Conservation (phyloP, 2,797 vertebrate species). For the Acomys russatus region DNA sequence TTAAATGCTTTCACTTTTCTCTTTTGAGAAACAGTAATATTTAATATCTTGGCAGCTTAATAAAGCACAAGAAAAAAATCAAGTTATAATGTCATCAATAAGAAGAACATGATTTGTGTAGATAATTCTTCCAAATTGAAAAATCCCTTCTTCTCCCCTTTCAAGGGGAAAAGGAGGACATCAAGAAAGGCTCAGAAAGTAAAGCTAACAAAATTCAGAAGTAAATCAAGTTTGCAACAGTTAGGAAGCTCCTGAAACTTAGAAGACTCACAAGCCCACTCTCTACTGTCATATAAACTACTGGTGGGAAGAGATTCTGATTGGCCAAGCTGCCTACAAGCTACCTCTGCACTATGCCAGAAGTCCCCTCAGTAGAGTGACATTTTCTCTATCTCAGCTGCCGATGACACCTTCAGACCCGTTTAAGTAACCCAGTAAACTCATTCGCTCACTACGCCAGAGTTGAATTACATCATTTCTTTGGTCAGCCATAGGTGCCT, state of each 20-base stretch:
- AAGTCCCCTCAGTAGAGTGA: neutral
- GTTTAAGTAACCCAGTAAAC: neutral
- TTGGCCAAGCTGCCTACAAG: neutral
- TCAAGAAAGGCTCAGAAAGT: neutral
- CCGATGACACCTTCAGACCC: neutral
- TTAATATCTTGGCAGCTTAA: neutral
- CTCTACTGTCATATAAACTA: neutral
- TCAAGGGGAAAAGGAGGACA: neutral
- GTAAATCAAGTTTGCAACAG: neutral
- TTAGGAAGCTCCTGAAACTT: neutral
- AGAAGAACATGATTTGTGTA: neutral
- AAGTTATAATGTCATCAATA: neutral
- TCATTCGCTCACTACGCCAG: neutral
- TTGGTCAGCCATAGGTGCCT: neutral
- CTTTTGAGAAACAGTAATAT: neutral
- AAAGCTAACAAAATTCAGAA: neutral
- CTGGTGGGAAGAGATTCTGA: neutral
- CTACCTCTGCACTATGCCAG: neutral
- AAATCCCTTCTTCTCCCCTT: neutral
- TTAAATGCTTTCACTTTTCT: neutral
- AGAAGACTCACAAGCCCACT: neutral
- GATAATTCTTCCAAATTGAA: neutral
- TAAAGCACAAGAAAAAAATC: neutral
- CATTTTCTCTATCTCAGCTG: neutral
- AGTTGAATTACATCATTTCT: neutral